phyloP scores from a whole-genome alignment of 2,113 vertebrate species.

The Neotragus pygmaeus region DNA sequence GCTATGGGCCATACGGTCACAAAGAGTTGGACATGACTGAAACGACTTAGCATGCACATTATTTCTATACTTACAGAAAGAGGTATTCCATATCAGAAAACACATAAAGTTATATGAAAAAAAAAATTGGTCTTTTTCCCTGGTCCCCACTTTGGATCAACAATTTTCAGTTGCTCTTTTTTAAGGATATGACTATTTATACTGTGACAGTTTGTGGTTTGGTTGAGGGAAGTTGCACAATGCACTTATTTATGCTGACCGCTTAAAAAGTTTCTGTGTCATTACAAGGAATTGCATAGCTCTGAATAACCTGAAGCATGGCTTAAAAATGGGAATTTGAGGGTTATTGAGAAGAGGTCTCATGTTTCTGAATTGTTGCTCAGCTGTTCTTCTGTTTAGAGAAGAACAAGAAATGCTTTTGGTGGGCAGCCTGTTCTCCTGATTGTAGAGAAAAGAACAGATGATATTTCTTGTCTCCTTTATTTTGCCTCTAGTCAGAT shows the following conservation, averaged over 20 bases:
- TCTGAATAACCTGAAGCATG: background rate
- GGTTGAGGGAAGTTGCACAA: conserved; percentile 56
- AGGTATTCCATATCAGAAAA: background rate
- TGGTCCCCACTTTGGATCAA: background rate
- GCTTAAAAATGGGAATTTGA: background rate
- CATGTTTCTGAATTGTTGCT: background rate
- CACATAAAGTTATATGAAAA: background rate
- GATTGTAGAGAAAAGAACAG: no score
- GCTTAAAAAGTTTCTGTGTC: conserved; percentile 21
- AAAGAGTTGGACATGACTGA: background rate
- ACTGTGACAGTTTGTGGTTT: conserved; percentile 28
- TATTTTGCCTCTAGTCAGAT: background rate
- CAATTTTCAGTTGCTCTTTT: background rate
- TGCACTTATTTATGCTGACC: conserved; percentile 48
- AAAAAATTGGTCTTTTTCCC: background rate
- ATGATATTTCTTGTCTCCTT: background rate
- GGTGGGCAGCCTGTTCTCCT: background rate
- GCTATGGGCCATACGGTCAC: background rate
- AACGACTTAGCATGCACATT: background rate
- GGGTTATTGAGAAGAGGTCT: background rate
- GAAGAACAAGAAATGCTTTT: background rate
- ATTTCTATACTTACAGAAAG: background rate
- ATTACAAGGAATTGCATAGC: background rate
- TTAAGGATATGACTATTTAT: background rate
- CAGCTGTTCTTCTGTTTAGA: background rate